Percentiles rank a stretch among this genome's conserved stretches.
phyloP scores from a whole-genome alignment of 2,113 vertebrate species.

The Pristiophorus japonicus region DNA sequence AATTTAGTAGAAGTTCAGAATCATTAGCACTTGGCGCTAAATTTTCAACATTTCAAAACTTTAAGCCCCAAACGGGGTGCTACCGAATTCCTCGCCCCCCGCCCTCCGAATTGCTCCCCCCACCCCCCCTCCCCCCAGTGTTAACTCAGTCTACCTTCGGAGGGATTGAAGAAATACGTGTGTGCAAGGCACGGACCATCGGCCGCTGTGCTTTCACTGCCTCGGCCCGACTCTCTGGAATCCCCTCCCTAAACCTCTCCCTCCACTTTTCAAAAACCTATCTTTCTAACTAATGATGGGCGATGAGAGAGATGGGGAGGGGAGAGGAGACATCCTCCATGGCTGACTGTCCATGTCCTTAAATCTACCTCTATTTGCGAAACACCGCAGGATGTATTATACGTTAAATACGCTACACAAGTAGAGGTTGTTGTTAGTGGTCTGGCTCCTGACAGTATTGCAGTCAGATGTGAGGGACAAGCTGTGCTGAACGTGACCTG shows the following conservation, averaged over 20 bases:
- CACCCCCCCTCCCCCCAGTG: no score
- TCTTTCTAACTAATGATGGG: neutral
- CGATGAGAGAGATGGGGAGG: no score
- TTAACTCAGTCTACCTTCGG: neutral
- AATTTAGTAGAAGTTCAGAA: no score
- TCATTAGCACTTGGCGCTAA: no score
- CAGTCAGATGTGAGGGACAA: neutral
- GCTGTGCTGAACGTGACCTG: neutral
- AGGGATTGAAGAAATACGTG: neutral
- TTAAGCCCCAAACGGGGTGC: no score
- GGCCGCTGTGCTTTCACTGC: neutral
- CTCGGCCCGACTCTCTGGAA: neutral
- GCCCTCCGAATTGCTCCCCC: no score
- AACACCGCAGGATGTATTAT: neutral
- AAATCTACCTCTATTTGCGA: neutral
- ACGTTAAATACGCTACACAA: neutral
- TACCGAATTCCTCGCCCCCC: no score
- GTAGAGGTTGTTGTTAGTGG: neutral
- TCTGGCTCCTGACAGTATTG: neutral
- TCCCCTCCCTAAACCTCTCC: neutral
- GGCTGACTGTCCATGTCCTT: neutral
- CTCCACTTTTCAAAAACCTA: neutral
- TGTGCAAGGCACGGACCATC: neutral
- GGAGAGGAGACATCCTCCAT: neutral
- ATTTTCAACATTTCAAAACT: no score